Evolutionary conservation across 1,140 invertebrate genomes (phyloP), one percentile per base, ranked within the genome.

Genomic region (Diachasmimorpha longicaudata): DNA sequence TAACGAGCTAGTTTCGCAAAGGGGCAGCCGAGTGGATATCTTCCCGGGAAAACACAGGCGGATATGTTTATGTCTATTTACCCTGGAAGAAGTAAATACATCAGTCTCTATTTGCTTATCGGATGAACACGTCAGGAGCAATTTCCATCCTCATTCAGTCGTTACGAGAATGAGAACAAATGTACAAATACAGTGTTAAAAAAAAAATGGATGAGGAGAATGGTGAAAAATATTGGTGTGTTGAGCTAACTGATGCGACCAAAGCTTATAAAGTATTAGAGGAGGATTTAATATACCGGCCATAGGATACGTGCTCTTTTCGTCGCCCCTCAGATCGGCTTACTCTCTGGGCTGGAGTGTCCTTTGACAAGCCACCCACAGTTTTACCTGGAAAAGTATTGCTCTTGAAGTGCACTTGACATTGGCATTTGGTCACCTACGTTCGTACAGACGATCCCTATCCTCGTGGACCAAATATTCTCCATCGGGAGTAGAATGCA

Each of bases 211-310:
- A 25, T 9, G 0, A 70, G 5, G 25, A 42, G 21, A 13, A 9
- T 10, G 42, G 16, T n/a, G n/a, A n/a, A n/a, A 25, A 31, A 72
- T 37, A 55, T 72, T 14, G 31, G n/a, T 23, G 42, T 9, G 46
- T 36, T 9, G 16, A 63, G 58, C 4, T 3, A 37, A 37, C 36
- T 36, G 44, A 44, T 74, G 71, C 21, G 44, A 37, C 46, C 46
- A 55, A 25, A 25, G 69, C 68, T 76, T 78, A 73, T 75, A 78
- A 80, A 74, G 79, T 80, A 79, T 82, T 81, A 82, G 81, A 81
- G 80, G 72, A 80, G 80, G 78, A 80, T 84, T 86, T 82, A 85
- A 85, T 84, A 85, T 83, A 81, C 82, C 76, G 74, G 83, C 78
- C 81, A 84, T 81, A 79, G 72, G 81, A 85, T 81, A 80, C 78